Evolutionary conservation across 2,797 vertebrate species (phyloP), one percentile per base, ranked within the genome.

Genomic region (Podarcis siculus): DNA sequence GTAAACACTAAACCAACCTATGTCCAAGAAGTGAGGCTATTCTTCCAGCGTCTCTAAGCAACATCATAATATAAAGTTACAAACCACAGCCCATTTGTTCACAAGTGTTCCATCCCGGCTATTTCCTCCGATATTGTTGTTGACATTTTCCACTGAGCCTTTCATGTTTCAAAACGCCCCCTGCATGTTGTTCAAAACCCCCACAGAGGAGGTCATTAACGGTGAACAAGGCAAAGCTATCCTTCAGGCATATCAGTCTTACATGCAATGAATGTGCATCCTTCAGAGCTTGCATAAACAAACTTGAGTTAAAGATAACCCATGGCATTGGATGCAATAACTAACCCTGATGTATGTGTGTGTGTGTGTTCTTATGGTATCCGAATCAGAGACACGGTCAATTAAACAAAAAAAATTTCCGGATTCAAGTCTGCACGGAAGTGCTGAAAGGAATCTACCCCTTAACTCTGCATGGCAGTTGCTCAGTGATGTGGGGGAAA

Each of bases 1-100:
- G 82, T 82, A 87, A 90, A 90, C 61, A 82, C 71, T 87, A 64
- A 82, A 81, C 71, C 79, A 35, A 84, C 58, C 58, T 76, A 76
- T 71, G 32, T 61, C 71, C 78, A 85, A 35, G 39, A 55, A 37
- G 15, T 66, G 77, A 61, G 61, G 55, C 82, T 75, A 45, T 27
- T 76, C 23, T 81, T 81, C 72, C 82, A 69, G 25, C 0, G 30
- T 90, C 49, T 87, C 89, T 81, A 87, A 90, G 82, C 82, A 87
- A 85, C 78, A 67, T 19, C 71, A 82, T 64, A 83, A 90, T 79
- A 73, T 73, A 78, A 84, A 30, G 67, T 61, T 85, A 69, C 64
- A 61, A 75, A 85, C 42, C 35, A n/a, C 49, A 67, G 17, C n/a
- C 69, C 58, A 66, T 85, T 84, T 79, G 13, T 71, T 75, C 76